A percentile compares a stretch with the other conserved stretches of the same genome.
These are phyloP conservation scores for Chamaetylas fuelleborni DNA, from an alignment of 2,113 vertebrate genomes.

Conservation along the genomic window DNA sequence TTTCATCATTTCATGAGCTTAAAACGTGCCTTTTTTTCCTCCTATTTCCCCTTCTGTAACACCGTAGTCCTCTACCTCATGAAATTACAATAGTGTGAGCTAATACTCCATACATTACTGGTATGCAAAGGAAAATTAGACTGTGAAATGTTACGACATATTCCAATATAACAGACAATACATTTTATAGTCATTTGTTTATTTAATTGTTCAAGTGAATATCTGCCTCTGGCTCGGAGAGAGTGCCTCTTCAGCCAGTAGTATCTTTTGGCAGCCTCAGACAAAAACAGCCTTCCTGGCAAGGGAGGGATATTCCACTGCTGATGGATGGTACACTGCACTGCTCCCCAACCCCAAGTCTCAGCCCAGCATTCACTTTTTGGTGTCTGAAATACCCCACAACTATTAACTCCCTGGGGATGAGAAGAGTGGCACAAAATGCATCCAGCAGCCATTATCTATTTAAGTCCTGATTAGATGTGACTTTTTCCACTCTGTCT, in stretches of 20 bases:
- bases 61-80: not conserved
- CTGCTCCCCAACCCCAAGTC: not conserved
- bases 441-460: not conserved
- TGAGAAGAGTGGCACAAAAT: not conserved
- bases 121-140: not conserved
- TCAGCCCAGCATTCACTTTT: not conserved
- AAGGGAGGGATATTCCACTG: not conserved
- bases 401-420: not conserved
- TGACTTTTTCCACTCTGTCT: not conserved
- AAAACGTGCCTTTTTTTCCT: not conserved
- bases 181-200: slow-evolving; percentile 21
- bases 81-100: not conserved
- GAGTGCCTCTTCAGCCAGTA: not conserved
- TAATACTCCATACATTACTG: not conserved
- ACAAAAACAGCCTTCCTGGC: slow-evolving; percentile 27
- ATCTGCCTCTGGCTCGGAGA: not conserved
- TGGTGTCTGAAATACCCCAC: not conserved
- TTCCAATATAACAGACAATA: not conserved
- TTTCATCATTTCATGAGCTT: not conserved
- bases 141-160: not conserved
- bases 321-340: not conserved
- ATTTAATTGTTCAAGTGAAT: not conserved
- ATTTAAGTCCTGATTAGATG: not conserved
- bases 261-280: slow-evolving; percentile 17
- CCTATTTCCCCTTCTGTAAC: not conserved